These are phyloP conservation scores for Heliconius hewitsoni DNA, from an alignment of 1,140 invertebrate species.

Conservation along the genomic window DNA sequence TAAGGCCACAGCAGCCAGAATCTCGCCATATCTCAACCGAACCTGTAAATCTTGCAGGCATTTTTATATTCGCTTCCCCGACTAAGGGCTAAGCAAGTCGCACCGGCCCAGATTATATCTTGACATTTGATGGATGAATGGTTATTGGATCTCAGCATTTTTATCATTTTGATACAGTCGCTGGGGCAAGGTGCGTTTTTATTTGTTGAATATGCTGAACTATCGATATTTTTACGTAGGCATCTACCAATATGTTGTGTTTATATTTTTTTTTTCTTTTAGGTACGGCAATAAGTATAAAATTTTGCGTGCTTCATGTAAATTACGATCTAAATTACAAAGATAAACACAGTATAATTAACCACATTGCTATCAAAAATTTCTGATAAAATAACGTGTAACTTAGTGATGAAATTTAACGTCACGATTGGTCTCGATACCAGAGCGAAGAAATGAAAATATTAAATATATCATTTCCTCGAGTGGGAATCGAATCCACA, in stretches of 20 bases:
- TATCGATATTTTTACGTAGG: neutral
- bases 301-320: too few species aligned
- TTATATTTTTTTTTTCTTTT: constrained; percentile 36
- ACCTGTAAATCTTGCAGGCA: constrained; percentile 79
- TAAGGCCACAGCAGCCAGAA: constrained; percentile 66
- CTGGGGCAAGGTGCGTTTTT: constrained; percentile 51
- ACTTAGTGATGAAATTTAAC: too few species aligned
- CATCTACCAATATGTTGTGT: constrained; percentile 29
- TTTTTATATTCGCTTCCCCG: constrained; percentile 76
- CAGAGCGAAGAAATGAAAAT: too few species aligned
- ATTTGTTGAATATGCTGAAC: constrained; percentile 31
- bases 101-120: constrained; percentile 81
- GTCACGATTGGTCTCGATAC: too few species aligned
- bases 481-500: too few species aligned
- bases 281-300: too few species aligned
- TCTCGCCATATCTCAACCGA: constrained; percentile 69
- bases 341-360: too few species aligned
- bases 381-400: too few species aligned
- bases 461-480: too few species aligned
- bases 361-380: too few species aligned
- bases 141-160: constrained; percentile 82
- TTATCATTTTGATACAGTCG: constrained; percentile 82
- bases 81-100: constrained; percentile 73
- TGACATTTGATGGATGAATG: constrained; percentile 83
- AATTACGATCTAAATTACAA: too few species aligned